These are phyloP conservation scores for Hirtodrosophila trivittata DNA, from an alignment of 2,888 invertebrate genomes.

Conservation along the genomic window DNA sequence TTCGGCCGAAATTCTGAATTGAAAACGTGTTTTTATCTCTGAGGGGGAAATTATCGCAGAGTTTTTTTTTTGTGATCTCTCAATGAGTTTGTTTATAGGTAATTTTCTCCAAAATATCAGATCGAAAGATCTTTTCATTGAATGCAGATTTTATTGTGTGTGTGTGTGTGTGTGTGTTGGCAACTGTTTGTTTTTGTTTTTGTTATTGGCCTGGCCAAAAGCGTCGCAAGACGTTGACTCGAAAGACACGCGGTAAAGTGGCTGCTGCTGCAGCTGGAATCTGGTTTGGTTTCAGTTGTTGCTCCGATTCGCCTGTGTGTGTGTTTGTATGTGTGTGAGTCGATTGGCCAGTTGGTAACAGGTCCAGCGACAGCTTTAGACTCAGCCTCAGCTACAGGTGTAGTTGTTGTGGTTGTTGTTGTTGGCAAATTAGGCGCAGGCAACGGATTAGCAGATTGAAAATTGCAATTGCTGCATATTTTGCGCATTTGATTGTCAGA, in stretches of 20 bases:
- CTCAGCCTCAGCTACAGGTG: constrained; percentile 35
- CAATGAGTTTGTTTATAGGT: too few relatives aligned
- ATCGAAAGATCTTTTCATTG: constrained; percentile 17
- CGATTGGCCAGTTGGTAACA: constrained; percentile 65
- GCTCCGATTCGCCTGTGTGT: constrained; percentile 41
- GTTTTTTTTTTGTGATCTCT: too few relatives aligned
- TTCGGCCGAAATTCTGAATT: too few relatives aligned
- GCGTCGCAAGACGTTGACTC: constrained; percentile 1
- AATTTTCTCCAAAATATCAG: too few relatives aligned
- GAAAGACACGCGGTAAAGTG: background rate
- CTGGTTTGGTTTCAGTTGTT: constrained; percentile 62
- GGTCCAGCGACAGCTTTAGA: constrained; percentile 39
- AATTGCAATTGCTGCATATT: constrained; percentile 55
- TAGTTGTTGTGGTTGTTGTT: constrained; percentile 18
- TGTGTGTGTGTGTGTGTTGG: background rate
- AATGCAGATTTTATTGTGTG: constrained; percentile 4
- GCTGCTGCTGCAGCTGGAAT: constrained; percentile 60
- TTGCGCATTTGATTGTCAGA: constrained; percentile 51
- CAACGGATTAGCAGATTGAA: constrained; percentile 48
- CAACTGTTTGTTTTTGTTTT: constrained; percentile 36
- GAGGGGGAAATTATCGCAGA: too few relatives aligned
- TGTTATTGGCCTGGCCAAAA: constrained; percentile 32
- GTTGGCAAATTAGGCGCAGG: constrained; percentile 57
- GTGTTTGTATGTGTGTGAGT: constrained; percentile 32
- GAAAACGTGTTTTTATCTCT: too few relatives aligned